Evolutionary conservation across 1,140 invertebrate genomes (phyloP), one percentile per base, ranked within the genome.

Genomic region (Zaprionus ornatus): DNA sequence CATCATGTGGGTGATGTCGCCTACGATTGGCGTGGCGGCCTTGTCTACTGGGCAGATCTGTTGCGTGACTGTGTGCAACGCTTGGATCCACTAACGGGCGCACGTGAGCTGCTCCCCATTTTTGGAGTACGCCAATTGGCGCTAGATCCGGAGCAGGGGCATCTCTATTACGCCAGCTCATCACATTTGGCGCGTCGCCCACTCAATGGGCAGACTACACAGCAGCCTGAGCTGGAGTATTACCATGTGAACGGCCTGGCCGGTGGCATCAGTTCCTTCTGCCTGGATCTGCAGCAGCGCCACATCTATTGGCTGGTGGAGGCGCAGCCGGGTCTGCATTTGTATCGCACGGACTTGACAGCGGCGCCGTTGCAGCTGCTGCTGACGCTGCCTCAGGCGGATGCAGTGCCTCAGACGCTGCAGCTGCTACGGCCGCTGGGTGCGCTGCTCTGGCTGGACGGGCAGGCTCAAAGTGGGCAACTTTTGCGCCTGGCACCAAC

Each of bases 141-240:
- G 19, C 95, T 98, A 23, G 98, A 99, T 91, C 95, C 97, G 0
- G 77, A 96, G 4, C 95, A 95, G 76, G 98, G 97, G 0, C 96
- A 96, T 76, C 93, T 99, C 19, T 98, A 98, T 85, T 99, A 97
- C 96, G 96, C 96, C 9, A 98, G 97, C 0, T 95, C 95, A 0
- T 95, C 97, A 73, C 95, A 96, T 0, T 94, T 99, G 0, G 96
- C 97, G 93, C 95, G 96, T 37, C 95, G 96, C 0, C 93, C 95
- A 48, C 93, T 98, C 0, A 97, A 97, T 92, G 97, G 97, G 0
- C 95, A 95, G 4, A 52, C 59, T 0, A 62, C 67, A 12, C 40
- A 50, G 17, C 74, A 78, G 29, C 75, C 79, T 10, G 73, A 81
- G 23, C 55, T 80, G 32, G 67, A 79, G 61, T 91, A 80, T 48